These are phyloP conservation scores for Tenrec ecaudatus DNA, from an alignment of 2,113 vertebrate genomes.

Conservation along the genomic window DNA sequence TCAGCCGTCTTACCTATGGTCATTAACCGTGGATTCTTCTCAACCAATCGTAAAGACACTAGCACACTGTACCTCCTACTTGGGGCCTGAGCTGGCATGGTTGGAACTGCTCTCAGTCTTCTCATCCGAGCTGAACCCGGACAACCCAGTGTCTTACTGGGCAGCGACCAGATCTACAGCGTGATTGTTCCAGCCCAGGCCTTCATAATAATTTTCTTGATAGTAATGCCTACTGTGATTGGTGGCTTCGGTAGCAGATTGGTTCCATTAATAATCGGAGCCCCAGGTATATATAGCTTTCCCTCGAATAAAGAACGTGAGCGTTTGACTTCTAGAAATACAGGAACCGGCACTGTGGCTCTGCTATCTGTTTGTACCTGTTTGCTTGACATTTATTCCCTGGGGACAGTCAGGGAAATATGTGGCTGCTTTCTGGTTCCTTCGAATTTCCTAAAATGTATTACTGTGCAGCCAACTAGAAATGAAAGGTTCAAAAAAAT, in stretches of 20 bases:
- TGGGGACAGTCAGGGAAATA: too few relatives aligned
- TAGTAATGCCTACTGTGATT: neutral
- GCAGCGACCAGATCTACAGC: neutral
- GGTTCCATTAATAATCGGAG: neutral
- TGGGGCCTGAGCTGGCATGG: neutral
- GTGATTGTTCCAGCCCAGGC: neutral
- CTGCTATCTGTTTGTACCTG: too few relatives aligned
- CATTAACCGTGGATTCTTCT: neutral
- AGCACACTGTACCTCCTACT: neutral
- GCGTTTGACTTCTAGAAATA: neutral
- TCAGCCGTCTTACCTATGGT: neutral
- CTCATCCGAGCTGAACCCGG: neutral
- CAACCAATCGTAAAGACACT: neutral
- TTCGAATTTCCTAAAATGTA: too few relatives aligned
- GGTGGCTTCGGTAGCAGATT: neutral
- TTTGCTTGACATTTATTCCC: too few relatives aligned
- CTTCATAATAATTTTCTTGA: neutral
- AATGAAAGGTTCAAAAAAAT: too few relatives aligned
- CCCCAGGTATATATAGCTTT: neutral
- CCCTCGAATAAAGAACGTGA: neutral
- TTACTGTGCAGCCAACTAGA: too few relatives aligned
- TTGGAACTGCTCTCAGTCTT: neutral
- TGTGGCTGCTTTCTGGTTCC: too few relatives aligned
- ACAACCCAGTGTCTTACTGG: neutral
- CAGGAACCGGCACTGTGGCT: too few relatives aligned